A percentile compares a stretch with the other conserved stretches of the same genome.
phyloP scores from a whole-genome alignment of 2,797 vertebrate genomes.

The Odontamblyopus lacepedii region DNA sequence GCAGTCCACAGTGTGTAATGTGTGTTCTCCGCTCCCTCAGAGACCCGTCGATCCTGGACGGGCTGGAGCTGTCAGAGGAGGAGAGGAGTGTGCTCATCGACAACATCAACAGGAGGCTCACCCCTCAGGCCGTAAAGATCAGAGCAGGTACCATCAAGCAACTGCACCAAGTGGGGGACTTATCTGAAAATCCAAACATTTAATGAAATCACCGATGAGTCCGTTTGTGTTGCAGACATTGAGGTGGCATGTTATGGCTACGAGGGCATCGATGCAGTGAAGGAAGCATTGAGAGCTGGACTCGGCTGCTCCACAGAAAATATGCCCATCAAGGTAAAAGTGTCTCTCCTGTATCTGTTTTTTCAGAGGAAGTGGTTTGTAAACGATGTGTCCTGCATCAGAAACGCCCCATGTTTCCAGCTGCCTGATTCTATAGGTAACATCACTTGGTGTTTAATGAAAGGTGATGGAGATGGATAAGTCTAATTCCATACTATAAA shows the following conservation, averaged over 20 bases:
- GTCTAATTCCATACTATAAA: too few species aligned
- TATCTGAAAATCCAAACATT: neutral
- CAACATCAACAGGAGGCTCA: constrained; percentile 97
- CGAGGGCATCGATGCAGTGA: constrained; percentile 97
- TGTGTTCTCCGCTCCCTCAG: constrained; percentile 57
- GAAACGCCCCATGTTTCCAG: neutral
- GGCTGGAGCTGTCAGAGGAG: constrained; percentile 91
- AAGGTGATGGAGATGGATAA: too few species aligned
- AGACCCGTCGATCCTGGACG: constrained; percentile 92
- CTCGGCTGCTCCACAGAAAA: constrained; percentile 93
- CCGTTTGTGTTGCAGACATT: constrained; percentile 82
- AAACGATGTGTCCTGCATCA: neutral
- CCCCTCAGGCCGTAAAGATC: constrained; percentile 98
- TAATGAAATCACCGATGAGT: neutral
- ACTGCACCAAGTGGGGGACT: neutral
- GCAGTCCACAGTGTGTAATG: too few species aligned
- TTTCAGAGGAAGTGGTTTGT: neutral
- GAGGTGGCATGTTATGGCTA: constrained; percentile 99
- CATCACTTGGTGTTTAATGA: neutral
- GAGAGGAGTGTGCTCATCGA: constrained; percentile 92
- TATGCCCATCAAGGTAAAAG: constrained; percentile 94
- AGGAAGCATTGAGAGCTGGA: constrained; percentile 94
- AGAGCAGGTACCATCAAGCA: constrained; percentile 82
- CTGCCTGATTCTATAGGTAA: neutral
- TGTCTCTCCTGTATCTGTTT: neutral